Percentiles rank a stretch among this genome's conserved stretches.
Evolutionary conservation across 2,113 vertebrate species (phyloP).

Genomic region (Trematocara macrostoma): DNA sequence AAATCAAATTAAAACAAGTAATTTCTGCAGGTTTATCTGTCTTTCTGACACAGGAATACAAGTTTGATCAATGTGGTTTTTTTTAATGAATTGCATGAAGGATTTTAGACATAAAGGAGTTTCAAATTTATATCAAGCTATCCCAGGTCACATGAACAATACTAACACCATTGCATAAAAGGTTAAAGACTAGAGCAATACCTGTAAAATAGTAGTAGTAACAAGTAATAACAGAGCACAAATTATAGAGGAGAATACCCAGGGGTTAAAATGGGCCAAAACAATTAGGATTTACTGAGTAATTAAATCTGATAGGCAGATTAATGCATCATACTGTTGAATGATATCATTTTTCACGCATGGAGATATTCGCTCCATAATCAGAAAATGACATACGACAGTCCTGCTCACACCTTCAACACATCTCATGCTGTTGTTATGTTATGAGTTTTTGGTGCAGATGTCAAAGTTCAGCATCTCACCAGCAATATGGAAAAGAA

Average conservation of each 20-base stretch:
- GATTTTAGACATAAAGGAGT: neutral
- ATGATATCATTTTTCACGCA: neutral
- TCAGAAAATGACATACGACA: neutral
- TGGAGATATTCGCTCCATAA: neutral
- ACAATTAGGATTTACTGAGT: neutral
- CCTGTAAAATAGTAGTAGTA: neutral
- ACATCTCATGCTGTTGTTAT: neutral
- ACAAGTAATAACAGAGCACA: neutral
- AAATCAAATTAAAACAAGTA: neutral
- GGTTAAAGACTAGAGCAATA: neutral
- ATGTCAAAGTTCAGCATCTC: neutral
- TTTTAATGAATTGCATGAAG: neutral
- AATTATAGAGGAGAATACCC: neutral
- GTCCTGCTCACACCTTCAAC: neutral
- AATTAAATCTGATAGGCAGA: neutral
- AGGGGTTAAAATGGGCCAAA: neutral
- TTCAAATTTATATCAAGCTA: neutral
- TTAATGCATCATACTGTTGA: neutral
- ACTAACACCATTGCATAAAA: neutral
- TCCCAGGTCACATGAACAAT: neutral
- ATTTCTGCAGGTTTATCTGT: neutral
- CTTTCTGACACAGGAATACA: neutral
- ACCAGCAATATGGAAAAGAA: neutral
- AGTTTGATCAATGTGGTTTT: accelerated
- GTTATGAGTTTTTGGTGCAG: neutral